phyloP scores from a whole-genome alignment of 2,888 invertebrate species.

The Stenotaenia linearis region DNA sequence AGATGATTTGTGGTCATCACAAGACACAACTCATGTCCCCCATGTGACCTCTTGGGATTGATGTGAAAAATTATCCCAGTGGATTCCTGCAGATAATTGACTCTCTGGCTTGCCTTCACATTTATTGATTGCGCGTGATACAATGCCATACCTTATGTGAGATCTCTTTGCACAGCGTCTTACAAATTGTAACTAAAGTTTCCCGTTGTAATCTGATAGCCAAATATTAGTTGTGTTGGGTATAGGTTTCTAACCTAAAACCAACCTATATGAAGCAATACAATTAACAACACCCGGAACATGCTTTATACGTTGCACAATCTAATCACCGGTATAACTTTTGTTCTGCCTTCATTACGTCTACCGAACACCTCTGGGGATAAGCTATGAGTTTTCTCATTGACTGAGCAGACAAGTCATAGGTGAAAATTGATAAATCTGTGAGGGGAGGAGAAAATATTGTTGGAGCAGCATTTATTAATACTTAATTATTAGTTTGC shows the following conservation, averaged over 20 bases:
- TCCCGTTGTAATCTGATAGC: not conserved
- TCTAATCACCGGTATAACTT: not conserved
- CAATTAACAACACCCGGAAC: not conserved
- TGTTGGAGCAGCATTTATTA: no score
- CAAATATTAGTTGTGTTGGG: conserved; percentile 2
- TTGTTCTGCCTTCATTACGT: not conserved
- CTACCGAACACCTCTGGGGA: not conserved
- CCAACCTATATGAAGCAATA: not conserved
- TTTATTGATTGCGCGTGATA: conserved; percentile 7
- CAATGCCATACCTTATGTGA: not conserved
- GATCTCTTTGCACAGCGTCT: not conserved
- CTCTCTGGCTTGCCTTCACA: not conserved
- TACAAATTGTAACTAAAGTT: not conserved
- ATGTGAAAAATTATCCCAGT: conserved; percentile 19
- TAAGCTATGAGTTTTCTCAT: not conserved
- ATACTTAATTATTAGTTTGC: no score
- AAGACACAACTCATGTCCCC: conserved; percentile 2
- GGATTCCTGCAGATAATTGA: conserved; percentile 7
- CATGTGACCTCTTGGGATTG: not conserved
- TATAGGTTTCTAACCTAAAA: not conserved
- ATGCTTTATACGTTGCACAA: not conserved
- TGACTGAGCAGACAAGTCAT: not conserved
- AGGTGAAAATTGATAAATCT: conserved; percentile 1
- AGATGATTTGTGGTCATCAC: conserved; percentile 21
- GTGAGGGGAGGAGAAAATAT: no score